These are phyloP conservation scores for Crotalus viridis DNA, from an alignment of 2,113 vertebrate genomes.

Conservation along the genomic window DNA sequence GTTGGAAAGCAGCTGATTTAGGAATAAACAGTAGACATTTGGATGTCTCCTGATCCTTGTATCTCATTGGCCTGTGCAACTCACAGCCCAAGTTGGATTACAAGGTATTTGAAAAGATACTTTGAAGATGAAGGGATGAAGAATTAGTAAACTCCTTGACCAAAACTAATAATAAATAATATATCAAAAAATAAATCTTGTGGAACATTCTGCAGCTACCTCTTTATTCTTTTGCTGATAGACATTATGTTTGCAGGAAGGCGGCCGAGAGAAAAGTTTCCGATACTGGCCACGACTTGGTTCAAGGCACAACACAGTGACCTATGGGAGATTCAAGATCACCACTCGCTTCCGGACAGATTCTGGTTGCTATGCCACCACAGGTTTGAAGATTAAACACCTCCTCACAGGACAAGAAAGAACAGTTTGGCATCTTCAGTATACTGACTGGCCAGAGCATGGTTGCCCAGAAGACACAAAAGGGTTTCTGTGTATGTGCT, in stretches of 20 bases:
- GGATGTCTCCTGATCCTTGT: neutral
- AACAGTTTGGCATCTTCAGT: conserved; percentile 97
- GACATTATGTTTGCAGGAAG: conserved; percentile 76
- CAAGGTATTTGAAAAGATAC: neutral
- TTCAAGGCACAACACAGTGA: conserved; percentile 92
- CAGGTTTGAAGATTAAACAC: conserved; percentile 94
- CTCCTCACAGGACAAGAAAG: conserved; percentile 92
- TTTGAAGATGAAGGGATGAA: neutral
- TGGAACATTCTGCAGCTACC: neutral
- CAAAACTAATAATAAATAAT: neutral
- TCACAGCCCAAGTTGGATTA: neutral
- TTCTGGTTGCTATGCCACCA: conserved; percentile 97
- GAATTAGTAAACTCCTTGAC: neutral
- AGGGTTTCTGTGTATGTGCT: conserved; percentile 91
- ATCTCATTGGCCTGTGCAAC: neutral
- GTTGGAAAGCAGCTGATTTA: neutral
- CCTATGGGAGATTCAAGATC: conserved; percentile 94
- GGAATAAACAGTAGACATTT: neutral
- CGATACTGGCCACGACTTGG: conserved; percentile 96
- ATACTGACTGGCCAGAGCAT: conserved; percentile 97
- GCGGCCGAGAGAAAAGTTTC: conserved; percentile 92
- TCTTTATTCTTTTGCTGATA: conserved; percentile 4
- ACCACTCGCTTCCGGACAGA: conserved; percentile 95
- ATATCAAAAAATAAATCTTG: neutral
- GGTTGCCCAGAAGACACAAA: conserved; percentile 94